These are phyloP conservation scores for Hycleus phaleratus DNA, from an alignment of 1,140 invertebrate genomes.

Conservation along the genomic window DNA sequence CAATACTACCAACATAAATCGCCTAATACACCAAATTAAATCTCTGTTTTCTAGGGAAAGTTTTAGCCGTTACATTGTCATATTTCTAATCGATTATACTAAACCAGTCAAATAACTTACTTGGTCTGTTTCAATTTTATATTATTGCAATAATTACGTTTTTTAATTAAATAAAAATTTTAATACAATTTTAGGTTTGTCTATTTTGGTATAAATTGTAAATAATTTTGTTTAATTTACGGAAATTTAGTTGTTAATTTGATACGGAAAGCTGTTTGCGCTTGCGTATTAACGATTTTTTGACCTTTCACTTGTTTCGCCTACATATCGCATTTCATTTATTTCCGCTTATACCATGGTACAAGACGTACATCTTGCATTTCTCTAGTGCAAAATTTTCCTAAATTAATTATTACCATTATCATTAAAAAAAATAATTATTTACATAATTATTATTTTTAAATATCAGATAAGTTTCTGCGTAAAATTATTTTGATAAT, in stretches of 20 bases:
- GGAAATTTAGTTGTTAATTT: not conserved
- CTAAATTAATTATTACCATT: constrained; percentile 4
- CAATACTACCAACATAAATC: too few relatives aligned
- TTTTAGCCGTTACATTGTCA: too few relatives aligned
- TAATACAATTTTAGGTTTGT: too few relatives aligned
- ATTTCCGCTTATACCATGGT: constrained; percentile 23
- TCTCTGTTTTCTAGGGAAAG: too few relatives aligned
- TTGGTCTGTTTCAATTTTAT: too few relatives aligned
- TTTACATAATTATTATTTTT: constrained; percentile 4
- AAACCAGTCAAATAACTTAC: too few relatives aligned
- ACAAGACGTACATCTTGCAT: constrained; percentile 17
- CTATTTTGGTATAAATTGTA: not conserved
- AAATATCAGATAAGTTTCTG: constrained; percentile 12
- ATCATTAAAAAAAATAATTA: not conserved
- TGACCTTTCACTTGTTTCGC: constrained; percentile 2
- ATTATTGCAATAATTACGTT: too few relatives aligned
- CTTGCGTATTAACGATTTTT: not conserved
- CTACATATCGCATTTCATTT: constrained; percentile 8
- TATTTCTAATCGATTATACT: too few relatives aligned
- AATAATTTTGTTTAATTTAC: not conserved
- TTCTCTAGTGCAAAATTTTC: constrained; percentile 14
- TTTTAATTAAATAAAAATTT: too few relatives aligned
- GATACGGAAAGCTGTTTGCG: not conserved
- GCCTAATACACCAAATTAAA: too few relatives aligned
- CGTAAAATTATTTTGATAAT: constrained; percentile 4